Base-by-base conservation (phyloP, 2,797 vertebrate species). In the Alauda arvensis region DNA sequence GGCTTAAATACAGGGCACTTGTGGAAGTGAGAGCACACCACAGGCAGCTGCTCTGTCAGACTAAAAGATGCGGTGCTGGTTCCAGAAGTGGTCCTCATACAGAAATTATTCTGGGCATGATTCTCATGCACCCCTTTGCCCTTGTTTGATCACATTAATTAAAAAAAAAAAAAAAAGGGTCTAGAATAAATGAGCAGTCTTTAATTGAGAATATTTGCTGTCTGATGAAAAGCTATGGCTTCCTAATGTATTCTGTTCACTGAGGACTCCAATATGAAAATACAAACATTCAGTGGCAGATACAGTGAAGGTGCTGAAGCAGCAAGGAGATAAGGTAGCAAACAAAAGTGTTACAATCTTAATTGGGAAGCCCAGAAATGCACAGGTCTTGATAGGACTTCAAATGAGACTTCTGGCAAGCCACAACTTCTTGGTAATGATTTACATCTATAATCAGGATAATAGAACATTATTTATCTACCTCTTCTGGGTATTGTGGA, bases 401-500 rank as follows among this genome's bases (percentile, higher is more conserved):
- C 52, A 90, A 18, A 33, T 51, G 70, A 87, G 70, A 89, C 40
- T 67, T 63, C 53, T 67, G 55, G 40, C 53, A 71, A 82, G 46
- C 34, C 59, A 12, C 74, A 79, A 4, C 51, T 65, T 70, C 57
- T 83, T 74, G 57, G 21, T 31, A 68, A 42, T 45, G 65, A 70
- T 89, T 84, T 91, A 71, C 42, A 29, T 49, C 62, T 80, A 37
- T 65, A 77, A 68, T 65, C 25, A 71, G 37, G 53, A 53, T 70
- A 89, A 83, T 6, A 79, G 57, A 74, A 76, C n/a, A 66, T 78
- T 81, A 77, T 90, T 83, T 86, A 51, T 48, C 76, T 69, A 71
- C 37, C 37, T 91, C 69, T 92, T 90, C 57, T 48, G 65, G 57
- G 49, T 88, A 70, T 67, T 66, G 33, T 66, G 31, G 51, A 46